phyloP scores from a whole-genome alignment of 1,140 invertebrate species.

The Penaeus indicus region DNA sequence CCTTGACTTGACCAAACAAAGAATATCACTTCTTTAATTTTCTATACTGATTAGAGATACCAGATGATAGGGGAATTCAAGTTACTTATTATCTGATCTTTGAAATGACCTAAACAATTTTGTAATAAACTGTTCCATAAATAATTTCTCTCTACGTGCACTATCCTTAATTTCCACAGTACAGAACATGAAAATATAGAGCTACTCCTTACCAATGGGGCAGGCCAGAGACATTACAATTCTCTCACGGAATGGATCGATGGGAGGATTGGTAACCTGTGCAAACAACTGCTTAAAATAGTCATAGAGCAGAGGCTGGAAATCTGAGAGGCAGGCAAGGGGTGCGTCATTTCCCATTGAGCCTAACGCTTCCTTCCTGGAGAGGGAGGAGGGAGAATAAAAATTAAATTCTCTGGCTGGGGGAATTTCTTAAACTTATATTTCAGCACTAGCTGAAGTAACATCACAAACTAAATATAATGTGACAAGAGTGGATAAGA shows the following conservation, averaged over 20 bases:
- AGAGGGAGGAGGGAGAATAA: conserved; percentile 67
- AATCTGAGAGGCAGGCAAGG: conserved; percentile 93
- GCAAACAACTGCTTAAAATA: conserved; percentile 99
- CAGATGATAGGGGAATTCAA: no score
- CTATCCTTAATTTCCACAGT: no score
- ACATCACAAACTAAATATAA: no score
- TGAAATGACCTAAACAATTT: no score
- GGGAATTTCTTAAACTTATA: not conserved
- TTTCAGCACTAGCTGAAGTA: no score
- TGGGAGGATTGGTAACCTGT: conserved; percentile 99
- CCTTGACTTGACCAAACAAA: no score
- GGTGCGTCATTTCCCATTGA: conserved; percentile 99
- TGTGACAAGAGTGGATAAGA: not conserved
- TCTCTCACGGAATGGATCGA: conserved; percentile 99
- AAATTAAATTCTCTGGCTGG: not conserved
- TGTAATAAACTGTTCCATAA: no score
- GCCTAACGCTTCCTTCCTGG: conserved; percentile 96
- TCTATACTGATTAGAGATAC: no score
- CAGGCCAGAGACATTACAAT: conserved; percentile 98
- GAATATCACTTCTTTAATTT: no score
- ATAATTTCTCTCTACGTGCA: no score
- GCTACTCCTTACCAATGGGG: conserved; percentile 77
- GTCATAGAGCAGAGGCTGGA: conserved; percentile 94
- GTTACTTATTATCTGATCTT: no score
- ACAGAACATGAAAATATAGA: no score